phyloP scores from a whole-genome alignment of 2,888 invertebrate species.

The Drosophila rellima region DNA sequence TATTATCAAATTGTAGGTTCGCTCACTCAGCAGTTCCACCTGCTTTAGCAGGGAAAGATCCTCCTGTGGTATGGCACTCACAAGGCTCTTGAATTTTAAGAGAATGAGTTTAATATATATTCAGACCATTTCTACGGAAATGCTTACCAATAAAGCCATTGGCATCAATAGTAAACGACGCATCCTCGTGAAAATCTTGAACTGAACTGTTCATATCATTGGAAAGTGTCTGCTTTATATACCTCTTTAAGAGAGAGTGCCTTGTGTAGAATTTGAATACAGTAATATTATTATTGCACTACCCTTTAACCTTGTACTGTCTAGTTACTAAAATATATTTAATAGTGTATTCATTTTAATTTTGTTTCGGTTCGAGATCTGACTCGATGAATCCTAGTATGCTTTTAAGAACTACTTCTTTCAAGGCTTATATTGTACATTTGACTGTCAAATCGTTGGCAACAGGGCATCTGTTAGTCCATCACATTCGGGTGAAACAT shows the following conservation, averaged over 20 bases:
- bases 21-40: background rate
- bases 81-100: background rate
- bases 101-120: background rate
- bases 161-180: background rate
- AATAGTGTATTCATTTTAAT: background rate
- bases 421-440: background rate
- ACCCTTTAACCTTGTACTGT: background rate
- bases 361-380: background rate
- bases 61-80: background rate
- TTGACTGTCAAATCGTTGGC: background rate
- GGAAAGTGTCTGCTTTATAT: conserved; percentile 2
- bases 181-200: background rate
- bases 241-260: background rate
- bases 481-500: background rate
- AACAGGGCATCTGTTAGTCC: background rate
- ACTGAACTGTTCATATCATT: background rate
- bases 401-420: background rate
- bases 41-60: background rate
- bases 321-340: background rate
- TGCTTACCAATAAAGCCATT: background rate
- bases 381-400: background rate
- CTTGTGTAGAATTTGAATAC: background rate
- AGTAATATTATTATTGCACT: background rate
- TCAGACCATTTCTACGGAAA: background rate
- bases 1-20: background rate